These are phyloP conservation scores for Plecturocebus donacophilus DNA, from an alignment of 2,113 vertebrate species.

Conservation along the genomic window DNA sequence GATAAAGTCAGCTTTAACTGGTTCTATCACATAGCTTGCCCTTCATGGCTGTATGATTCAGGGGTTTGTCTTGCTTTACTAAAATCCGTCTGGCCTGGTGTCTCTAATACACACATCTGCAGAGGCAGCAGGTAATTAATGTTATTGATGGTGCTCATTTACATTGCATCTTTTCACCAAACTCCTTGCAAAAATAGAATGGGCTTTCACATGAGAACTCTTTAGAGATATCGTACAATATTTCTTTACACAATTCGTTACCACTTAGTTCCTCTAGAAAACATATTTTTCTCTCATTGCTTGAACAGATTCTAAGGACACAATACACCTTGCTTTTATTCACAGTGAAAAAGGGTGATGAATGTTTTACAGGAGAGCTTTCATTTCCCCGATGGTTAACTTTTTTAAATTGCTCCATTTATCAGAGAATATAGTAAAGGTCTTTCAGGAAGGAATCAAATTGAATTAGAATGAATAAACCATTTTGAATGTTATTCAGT, in stretches of 20 bases:
- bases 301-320: neutral
- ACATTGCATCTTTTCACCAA: neutral
- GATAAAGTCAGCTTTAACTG: neutral
- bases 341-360: neutral
- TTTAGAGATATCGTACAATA: neutral
- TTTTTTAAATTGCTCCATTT: conserved; percentile 33
- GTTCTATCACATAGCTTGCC: neutral
- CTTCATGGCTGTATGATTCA: neutral
- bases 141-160: conserved; percentile 7
- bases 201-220: neutral
- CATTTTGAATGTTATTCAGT: neutral
- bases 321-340: neutral
- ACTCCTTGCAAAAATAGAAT: neutral
- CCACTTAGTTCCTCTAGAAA: neutral
- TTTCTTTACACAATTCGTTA: conserved; percentile 3
- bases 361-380: neutral
- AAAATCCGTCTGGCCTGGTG: neutral
- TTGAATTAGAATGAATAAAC: neutral
- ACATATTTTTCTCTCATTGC: neutral
- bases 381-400: neutral
- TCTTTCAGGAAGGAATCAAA: conserved; percentile 15
- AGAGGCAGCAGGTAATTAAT: conserved; percentile 10
- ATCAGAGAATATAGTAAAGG: neutral
- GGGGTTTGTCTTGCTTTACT: neutral
- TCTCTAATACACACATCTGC: neutral